These are phyloP conservation scores for Hemaris fuciformis DNA, from an alignment of 2,888 invertebrate genomes.

Conservation along the genomic window DNA sequence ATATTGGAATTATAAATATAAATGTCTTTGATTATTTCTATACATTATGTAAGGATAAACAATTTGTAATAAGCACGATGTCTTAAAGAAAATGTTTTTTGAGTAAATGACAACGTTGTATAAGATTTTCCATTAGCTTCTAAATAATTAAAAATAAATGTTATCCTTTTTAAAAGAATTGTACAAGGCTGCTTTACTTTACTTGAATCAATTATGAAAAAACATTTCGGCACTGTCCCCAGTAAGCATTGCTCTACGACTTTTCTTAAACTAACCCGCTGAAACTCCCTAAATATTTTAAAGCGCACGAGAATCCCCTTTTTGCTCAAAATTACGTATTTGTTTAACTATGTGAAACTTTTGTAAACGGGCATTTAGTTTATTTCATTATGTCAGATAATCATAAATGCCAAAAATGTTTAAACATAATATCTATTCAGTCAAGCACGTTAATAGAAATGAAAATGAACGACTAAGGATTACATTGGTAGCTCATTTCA, in stretches of 20 bases:
- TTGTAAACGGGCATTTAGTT: no score
- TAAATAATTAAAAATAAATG: background rate
- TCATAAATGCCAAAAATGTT: background rate
- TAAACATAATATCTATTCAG: background rate
- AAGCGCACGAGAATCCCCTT: background rate
- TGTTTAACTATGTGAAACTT: background rate
- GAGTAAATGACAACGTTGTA: no score
- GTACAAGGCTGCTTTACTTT: slow-evolving; percentile 19
- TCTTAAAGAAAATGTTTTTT: no score
- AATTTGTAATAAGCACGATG: no score
- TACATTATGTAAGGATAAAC: no score
- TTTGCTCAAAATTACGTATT: background rate
- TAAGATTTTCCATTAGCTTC: no score
- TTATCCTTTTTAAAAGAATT: background rate
- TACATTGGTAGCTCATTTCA: slow-evolving; percentile 33
- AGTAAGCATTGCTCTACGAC: background rate
- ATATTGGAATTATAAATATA: no score
- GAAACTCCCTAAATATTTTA: background rate
- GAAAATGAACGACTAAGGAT: slow-evolving; percentile 30
- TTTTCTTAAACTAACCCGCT: background rate
- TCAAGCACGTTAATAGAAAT: slow-evolving; percentile 29
- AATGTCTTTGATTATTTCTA: no score
- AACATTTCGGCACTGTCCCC: slow-evolving; percentile 7
- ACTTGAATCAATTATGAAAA: slow-evolving; percentile 38
- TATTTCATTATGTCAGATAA: no score